phyloP scores from a whole-genome alignment of 1,140 invertebrate species.

The Probaryconus sp. region DNA sequence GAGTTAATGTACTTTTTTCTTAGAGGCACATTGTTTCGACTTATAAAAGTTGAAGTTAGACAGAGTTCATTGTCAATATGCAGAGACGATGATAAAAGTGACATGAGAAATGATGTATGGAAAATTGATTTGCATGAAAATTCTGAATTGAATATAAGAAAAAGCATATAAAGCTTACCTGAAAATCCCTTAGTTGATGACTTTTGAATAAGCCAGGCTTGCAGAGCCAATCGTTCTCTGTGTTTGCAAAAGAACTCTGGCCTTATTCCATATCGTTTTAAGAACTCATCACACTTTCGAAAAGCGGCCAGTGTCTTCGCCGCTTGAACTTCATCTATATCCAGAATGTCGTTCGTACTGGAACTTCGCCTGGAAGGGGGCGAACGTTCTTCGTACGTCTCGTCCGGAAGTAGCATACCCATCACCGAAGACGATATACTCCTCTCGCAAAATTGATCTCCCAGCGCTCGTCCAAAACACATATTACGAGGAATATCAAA shows the following conservation, averaged over 20 bases:
- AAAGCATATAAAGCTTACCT: conserved; percentile 65
- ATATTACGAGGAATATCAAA: conserved; percentile 65
- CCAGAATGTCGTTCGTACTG: conserved; percentile 56
- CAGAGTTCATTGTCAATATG: too few species aligned
- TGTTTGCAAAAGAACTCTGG: conserved; percentile 83
- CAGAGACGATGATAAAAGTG: too few species aligned
- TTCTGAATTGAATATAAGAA: too few species aligned
- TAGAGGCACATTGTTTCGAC: too few species aligned
- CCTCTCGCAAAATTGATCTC: conserved; percentile 51
- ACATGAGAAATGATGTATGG: too few species aligned
- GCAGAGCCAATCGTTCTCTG: conserved; percentile 78
- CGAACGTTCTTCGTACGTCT: conserved; percentile 80
- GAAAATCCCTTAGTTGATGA: conserved; percentile 55
- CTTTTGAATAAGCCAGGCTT: conserved; percentile 76
- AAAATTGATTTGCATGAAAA: too few species aligned
- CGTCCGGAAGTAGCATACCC: conserved; percentile 82
- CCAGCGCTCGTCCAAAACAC: conserved; percentile 68
- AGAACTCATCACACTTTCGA: conserved; percentile 81
- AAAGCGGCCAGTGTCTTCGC: conserved; percentile 79
- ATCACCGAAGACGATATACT: conserved; percentile 59
- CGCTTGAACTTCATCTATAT: conserved; percentile 73
- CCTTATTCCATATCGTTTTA: conserved; percentile 81
- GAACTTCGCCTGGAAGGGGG: conserved; percentile 56
- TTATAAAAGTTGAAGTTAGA: not conserved
- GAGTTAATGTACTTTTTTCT: too few species aligned